Base-by-base conservation (phyloP, 2,113 vertebrate species). In the Menura novaehollandiae region DNA sequence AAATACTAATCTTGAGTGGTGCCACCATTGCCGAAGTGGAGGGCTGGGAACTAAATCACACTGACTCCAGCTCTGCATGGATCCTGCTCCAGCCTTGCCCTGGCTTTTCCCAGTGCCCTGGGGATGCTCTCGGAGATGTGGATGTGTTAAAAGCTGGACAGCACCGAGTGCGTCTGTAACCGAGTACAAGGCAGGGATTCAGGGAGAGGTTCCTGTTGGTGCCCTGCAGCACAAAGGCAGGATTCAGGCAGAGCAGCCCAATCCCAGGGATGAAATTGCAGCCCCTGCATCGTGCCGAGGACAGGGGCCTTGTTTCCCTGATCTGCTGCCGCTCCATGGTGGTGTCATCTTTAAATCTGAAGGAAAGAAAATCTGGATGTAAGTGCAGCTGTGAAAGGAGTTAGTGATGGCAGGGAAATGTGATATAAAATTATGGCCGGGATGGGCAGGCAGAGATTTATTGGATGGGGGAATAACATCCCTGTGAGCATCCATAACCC, bases 401-500 rank as follows among this genome's bases (percentile, higher is more conserved):
- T 55, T 58, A 21, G 52, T 73, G 76, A n/a, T 69, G 59, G 80
- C 66, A 71, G 67, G 60, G 91, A 80, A 85, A 88, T 3, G 43
- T 23, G 59, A 59, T 93, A 18, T 11, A 87, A 67, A 95, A 77
- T 79, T 11, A 60, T 9, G 93, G 62, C 33, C 17, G 23, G 74
- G 47, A 14, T 47, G 37, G 32, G 47, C 79, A 59, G 86, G 73
- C 43, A 66, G 84, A 68, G 81, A 53, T 92, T 95, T 75, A 52
- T 81, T 80, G 51, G 53, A 10, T 6, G 3, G 46, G 41, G 66
- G 21, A 62, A 39, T 56, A 9, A 0, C 0, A 0, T 46, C 41
- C 14, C 0, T 3, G 18, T 2, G 0, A 8, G n/a, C 6, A 13
- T 51, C 10, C 20, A 2, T 1, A 1, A 46, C 30, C 11, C 9